Conservation (phyloP, 2,888 invertebrate genomes). For the Leptodirus hochenwartii region DNA sequence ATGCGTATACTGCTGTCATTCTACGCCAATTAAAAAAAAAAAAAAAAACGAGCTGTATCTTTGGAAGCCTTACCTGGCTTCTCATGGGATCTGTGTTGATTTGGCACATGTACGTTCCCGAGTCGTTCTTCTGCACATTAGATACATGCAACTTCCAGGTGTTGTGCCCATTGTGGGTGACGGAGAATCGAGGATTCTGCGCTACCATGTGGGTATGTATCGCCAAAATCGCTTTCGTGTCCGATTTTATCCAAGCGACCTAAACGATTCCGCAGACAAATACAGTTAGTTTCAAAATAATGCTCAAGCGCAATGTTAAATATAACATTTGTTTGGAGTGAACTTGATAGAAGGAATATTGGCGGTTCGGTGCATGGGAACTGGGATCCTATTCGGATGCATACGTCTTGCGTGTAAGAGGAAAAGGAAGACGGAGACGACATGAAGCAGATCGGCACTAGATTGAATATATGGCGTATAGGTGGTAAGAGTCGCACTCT, state of each 20-base stretch:
- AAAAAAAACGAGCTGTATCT: too few relatives aligned
- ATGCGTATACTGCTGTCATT: too few relatives aligned
- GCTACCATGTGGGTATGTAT: conserved; percentile 83
- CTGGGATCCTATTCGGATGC: too few relatives aligned
- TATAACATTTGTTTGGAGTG: too few relatives aligned
- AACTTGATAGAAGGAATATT: conserved; percentile 1
- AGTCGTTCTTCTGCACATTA: conserved; percentile 80
- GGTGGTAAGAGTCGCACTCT: too few relatives aligned
- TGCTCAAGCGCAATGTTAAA: too few relatives aligned
- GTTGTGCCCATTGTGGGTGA: conserved; percentile 84
- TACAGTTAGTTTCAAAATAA: conserved; percentile 4
- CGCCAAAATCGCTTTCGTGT: conserved; percentile 74
- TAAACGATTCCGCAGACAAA: conserved; percentile 31
- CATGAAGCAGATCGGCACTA: too few relatives aligned
- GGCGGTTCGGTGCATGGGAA: too few relatives aligned
- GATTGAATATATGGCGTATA: too few relatives aligned
- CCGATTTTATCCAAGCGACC: conserved; percentile 89
- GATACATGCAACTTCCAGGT: conserved; percentile 85
- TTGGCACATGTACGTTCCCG: conserved; percentile 89
- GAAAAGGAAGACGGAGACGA: too few relatives aligned
- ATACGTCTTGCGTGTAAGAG: too few relatives aligned
- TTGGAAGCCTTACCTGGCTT: conserved; percentile 75
- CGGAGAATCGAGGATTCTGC: conserved; percentile 67
- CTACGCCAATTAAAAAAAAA: too few relatives aligned
- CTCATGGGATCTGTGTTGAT: conserved; percentile 84